Base-by-base conservation (phyloP, 2,113 vertebrate species). In the Polyodon spathula region DNA sequence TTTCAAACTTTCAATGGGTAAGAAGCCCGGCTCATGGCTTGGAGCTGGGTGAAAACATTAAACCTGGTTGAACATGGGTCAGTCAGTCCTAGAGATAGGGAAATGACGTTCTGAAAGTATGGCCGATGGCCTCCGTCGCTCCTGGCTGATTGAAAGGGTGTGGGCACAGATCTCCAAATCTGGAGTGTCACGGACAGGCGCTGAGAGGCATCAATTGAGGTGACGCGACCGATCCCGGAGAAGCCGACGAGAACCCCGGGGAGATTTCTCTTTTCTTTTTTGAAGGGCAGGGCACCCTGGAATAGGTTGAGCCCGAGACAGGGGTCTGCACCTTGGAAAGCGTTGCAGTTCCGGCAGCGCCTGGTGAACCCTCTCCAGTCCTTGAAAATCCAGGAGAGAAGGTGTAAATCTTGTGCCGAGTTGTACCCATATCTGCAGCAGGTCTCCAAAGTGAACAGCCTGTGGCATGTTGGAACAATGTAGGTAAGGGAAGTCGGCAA, bases 401-500 rank as follows among this genome's bases (percentile, higher is more conserved):
- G 43, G 43, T 6, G 6, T 7, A 7, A 44, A 44, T 7, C 9
- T 44, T 44, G 6, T 6, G 27, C 40, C 62, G 48, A 57, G 42
- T 57, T 37, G 55, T 53, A 57, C 56, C 43, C 54, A 54, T 56
- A 46, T 55, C 40, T 56, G n/a, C n/a, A n/a, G n/a, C n/a, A n/a
- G n/a, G n/a, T n/a, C n/a, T n/a, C n/a, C n/a, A n/a, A n/a, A n/a
- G 43, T 9, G 9, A 9, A 6, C 6, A 9, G 43, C 9, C 43
- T 44, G 6, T 44, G 43, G 43, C 43, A 44, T 44, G 9, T 62
- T 40, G 46, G 60, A 50, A 61, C 40, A 61, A 61, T 46, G 50
- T n/a, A n/a, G n/a, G n/a, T n/a, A n/a, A n/a, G n/a, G n/a, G n/a
- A n/a, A n/a, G n/a, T n/a, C n/a, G n/a, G n/a, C n/a, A n/a, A n/a